These are phyloP conservation scores for Phasia obesa DNA, from an alignment of 2,888 invertebrate genomes.

Conservation along the genomic window DNA sequence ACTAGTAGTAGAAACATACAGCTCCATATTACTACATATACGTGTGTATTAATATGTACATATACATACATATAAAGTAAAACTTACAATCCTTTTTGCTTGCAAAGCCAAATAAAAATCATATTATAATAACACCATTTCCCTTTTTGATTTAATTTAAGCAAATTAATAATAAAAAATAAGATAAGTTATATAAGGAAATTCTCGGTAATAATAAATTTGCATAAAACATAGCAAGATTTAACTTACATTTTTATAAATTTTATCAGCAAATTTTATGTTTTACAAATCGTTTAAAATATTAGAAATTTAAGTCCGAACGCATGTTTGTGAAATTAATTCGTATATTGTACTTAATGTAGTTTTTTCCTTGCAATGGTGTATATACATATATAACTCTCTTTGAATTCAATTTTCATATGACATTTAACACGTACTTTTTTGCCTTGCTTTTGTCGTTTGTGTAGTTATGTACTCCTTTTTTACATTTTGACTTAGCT, in stretches of 20 bases:
- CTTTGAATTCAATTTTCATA: constrained; percentile 33
- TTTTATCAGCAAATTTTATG: too few relatives aligned
- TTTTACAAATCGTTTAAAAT: too few relatives aligned
- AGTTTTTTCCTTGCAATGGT: constrained; percentile 3
- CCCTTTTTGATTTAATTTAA: neutral
- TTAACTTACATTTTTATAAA: neutral
- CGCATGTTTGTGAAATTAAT: neutral
- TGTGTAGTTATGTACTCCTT: neutral
- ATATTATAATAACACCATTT: constrained; percentile 25
- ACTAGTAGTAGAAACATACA: neutral
- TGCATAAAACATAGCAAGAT: neutral
- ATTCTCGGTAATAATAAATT: neutral
- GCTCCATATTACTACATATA: neutral
- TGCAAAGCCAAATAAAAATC: constrained; percentile 3
- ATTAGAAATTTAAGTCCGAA: too few relatives aligned
- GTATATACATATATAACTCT: neutral
- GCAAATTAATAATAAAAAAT: neutral
- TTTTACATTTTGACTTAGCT: neutral
- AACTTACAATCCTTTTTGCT: constrained; percentile 23
- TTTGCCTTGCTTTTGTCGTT: neutral
- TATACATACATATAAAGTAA: neutral
- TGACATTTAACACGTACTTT: constrained; percentile 10
- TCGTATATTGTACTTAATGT: neutral
- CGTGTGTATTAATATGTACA: neutral
- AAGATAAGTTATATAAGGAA: neutral